phyloP scores from a whole-genome alignment of 2,888 invertebrate genomes.

The Eupeodes luniger region DNA sequence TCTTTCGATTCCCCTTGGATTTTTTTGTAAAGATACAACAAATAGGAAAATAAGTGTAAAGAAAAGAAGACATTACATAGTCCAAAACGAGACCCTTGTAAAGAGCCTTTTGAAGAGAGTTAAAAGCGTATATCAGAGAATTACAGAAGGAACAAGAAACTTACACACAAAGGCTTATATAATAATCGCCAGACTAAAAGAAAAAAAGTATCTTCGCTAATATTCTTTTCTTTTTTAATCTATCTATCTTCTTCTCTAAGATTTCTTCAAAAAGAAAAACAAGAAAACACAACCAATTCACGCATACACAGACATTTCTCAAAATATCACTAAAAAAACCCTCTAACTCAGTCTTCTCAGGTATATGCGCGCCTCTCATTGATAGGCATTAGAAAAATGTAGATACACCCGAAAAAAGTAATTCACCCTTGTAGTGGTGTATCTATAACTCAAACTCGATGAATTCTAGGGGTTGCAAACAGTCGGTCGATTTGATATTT shows the following conservation, averaged over 20 bases:
- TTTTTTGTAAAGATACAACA: not conserved
- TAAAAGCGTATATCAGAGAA: slow-evolving; percentile 59
- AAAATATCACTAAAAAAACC: slow-evolving; percentile 37
- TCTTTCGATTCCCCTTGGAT: slow-evolving; percentile 52
- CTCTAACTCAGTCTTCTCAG: slow-evolving; percentile 57
- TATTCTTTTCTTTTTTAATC: slow-evolving; percentile 30
- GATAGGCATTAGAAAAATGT: slow-evolving; percentile 65
- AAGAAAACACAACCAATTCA: slow-evolving; percentile 45
- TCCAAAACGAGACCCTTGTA: slow-evolving; percentile 15
- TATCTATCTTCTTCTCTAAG: slow-evolving; percentile 62
- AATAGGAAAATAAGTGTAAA: not conserved
- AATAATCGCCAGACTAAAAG: slow-evolving; percentile 51
- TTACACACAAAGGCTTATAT: slow-evolving; percentile 72
- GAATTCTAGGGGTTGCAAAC: slow-evolving; percentile 69
- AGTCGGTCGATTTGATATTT: slow-evolving; percentile 62
- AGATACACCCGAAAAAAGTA: slow-evolving; percentile 54
- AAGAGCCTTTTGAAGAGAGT: slow-evolving; percentile 71
- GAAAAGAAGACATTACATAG: not conserved
- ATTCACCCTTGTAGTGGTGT: slow-evolving; percentile 74
- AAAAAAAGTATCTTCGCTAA: slow-evolving; percentile 5
- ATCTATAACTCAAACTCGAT: slow-evolving; percentile 53
- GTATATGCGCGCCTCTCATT: slow-evolving; percentile 70
- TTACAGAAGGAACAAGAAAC: slow-evolving; percentile 35
- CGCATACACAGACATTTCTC: slow-evolving; percentile 17
- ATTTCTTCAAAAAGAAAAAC: slow-evolving; percentile 32